Conservation (phyloP, 1,140 invertebrate species). For the Lanistes nyassanus region DNA sequence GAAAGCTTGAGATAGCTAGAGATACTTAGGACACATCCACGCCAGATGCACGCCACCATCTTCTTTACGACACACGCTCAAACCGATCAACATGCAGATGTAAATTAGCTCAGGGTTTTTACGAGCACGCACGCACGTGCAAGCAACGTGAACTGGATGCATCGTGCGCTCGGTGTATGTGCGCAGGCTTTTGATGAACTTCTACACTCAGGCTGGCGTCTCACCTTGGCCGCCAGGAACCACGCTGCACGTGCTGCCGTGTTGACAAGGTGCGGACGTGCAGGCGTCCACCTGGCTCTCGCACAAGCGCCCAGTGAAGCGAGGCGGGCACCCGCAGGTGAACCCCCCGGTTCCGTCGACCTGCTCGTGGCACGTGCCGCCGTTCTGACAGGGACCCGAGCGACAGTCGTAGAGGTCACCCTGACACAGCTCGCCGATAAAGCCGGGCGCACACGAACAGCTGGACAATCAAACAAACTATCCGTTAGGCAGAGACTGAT, state of each 20-base stretch:
- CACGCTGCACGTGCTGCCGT: slow-evolving; percentile 55
- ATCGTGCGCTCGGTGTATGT: too few species aligned
- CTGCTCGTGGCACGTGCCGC: slow-evolving; percentile 49
- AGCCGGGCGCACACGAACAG: slow-evolving; percentile 29
- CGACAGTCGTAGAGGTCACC: slow-evolving; percentile 51
- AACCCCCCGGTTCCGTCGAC: slow-evolving; percentile 33
- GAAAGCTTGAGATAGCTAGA: too few species aligned
- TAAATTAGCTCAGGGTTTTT: too few species aligned
- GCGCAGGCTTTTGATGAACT: too few species aligned
- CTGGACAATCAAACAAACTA: too few species aligned
- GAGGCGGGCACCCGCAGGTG: slow-evolving; percentile 19
- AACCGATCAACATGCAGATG: too few species aligned
- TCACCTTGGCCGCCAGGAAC: slow-evolving; percentile 51
- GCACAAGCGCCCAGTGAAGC: slow-evolving; percentile 24
- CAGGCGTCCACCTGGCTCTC: slow-evolving; percentile 15
- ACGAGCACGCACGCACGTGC: too few species aligned
- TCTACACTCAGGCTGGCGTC: not conserved
- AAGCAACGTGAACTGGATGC: too few species aligned
- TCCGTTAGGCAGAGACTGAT: too few species aligned
- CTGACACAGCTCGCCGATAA: slow-evolving; percentile 29
- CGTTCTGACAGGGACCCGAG: slow-evolving; percentile 55
- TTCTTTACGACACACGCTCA: too few species aligned
- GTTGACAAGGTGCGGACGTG: slow-evolving; percentile 24
- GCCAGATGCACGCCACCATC: too few species aligned
- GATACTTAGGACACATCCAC: too few species aligned